A percentile compares a stretch with the other conserved stretches of the same genome.
Conservation (phyloP, 2,113 vertebrate genomes). For the Elanus axillaris region DNA sequence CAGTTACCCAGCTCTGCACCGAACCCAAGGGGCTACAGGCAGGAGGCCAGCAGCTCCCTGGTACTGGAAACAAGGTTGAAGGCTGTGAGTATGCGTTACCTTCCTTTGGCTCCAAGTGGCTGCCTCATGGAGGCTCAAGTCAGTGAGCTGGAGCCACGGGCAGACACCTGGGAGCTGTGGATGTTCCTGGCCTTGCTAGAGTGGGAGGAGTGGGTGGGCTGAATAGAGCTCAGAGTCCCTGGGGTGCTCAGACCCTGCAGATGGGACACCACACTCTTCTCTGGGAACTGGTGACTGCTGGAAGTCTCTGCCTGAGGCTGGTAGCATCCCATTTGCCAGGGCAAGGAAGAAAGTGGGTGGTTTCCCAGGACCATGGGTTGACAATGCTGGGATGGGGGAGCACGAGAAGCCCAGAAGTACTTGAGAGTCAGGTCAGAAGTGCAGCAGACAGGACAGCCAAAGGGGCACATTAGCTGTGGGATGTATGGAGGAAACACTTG, state of each 20-base stretch:
- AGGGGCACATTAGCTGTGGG: background rate
- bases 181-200: background rate
- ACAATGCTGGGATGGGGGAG: background rate
- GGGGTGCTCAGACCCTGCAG: background rate
- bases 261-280: fast-evolving
- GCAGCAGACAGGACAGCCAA: background rate
- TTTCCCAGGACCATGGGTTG: background rate
- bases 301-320: fast-evolving
- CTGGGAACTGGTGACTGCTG: background rate
- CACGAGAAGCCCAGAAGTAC: background rate
- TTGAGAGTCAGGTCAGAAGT: background rate
- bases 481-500: background rate
- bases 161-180: background rate
- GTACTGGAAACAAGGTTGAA: background rate
- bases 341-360: background rate
- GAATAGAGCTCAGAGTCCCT: background rate
- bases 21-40: background rate
- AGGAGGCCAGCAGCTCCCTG: background rate
- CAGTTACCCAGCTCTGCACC: background rate
- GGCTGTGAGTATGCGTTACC: conserved; percentile 31
- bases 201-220: background rate
- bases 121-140: fast-evolving
- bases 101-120: background rate
- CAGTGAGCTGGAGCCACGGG: fast-evolving
- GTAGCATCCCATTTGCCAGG: background rate